Evolutionary conservation across 2,113 vertebrate genomes (phyloP).

Genomic region (Xiphophorus couchianus): DNA sequence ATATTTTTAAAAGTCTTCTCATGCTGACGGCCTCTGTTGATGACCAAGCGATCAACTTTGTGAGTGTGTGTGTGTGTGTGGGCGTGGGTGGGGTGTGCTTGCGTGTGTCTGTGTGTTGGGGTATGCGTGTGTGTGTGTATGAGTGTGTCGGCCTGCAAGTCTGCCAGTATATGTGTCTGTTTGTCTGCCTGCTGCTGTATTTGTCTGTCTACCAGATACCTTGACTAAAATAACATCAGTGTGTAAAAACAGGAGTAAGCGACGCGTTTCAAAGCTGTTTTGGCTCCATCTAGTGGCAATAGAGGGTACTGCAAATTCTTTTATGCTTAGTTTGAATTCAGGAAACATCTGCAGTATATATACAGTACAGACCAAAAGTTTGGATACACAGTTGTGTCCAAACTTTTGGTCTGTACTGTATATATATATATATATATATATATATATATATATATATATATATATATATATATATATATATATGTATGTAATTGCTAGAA

Average conservation of each 20-base stretch:
- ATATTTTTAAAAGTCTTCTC: conserved; percentile 79
- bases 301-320: neutral
- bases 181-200: conserved; percentile 1
- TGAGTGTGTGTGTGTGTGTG: conserved; percentile 20
- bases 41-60: conserved; percentile 53
- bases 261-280: neutral
- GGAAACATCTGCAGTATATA: neutral
- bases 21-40: conserved; percentile 58
- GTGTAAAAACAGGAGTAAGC: conserved; percentile 32
- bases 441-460: too few species aligned
- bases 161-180: conserved; percentile 23
- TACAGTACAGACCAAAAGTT: too few species aligned
- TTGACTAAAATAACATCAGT: conserved; percentile 63
- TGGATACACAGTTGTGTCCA: too few species aligned
- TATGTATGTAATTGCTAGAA: too few species aligned
- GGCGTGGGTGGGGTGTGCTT: neutral
- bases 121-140: conserved; percentile 16
- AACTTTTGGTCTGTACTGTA: too few species aligned
- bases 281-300: conserved; percentile 36
- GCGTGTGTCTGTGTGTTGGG: neutral
- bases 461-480: too few species aligned
- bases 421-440: too few species aligned
- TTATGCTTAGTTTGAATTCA: neutral
- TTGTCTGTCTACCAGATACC: conserved; percentile 44
- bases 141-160: conserved; percentile 33